phyloP scores from a whole-genome alignment of 1,140 invertebrate genomes.

The Melipona quadrifasciata region DNA sequence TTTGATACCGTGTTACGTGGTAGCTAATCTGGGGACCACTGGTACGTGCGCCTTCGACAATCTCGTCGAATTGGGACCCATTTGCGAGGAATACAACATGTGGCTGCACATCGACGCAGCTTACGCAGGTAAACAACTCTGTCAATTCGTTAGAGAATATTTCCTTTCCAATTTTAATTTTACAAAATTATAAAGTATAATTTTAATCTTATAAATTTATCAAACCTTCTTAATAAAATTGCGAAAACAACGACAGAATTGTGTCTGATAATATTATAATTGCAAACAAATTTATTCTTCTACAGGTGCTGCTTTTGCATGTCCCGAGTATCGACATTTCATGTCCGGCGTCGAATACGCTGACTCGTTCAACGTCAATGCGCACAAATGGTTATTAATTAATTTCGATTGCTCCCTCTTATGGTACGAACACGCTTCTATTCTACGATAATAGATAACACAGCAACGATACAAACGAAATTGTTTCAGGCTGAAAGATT shows the following conservation, averaged over 20 bases:
- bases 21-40: conserved; percentile 95
- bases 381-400: conserved; percentile 95
- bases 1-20: conserved; percentile 90
- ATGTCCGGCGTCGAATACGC: conserved; percentile 91
- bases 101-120: conserved; percentile 96
- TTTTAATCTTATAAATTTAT: too few species aligned
- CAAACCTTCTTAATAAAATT: too few species aligned
- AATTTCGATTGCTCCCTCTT: conserved; percentile 96
- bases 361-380: conserved; percentile 95
- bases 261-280: neutral
- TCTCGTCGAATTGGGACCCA: conserved; percentile 89
- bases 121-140: conserved; percentile 85
- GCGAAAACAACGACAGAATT: too few species aligned
- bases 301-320: conserved; percentile 91
- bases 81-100: conserved; percentile 89
- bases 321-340: conserved; percentile 92
- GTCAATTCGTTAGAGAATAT: too few species aligned
- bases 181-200: too few species aligned
- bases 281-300: neutral
- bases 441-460: neutral
- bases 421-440: conserved; percentile 82
- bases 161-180: too few species aligned
- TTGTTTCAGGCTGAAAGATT: conserved; percentile 88
- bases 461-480: neutral
- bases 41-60: conserved; percentile 96